Evolutionary conservation across 1,140 invertebrate genomes (phyloP).

Genomic region (Drosophila asahinai): DNA sequence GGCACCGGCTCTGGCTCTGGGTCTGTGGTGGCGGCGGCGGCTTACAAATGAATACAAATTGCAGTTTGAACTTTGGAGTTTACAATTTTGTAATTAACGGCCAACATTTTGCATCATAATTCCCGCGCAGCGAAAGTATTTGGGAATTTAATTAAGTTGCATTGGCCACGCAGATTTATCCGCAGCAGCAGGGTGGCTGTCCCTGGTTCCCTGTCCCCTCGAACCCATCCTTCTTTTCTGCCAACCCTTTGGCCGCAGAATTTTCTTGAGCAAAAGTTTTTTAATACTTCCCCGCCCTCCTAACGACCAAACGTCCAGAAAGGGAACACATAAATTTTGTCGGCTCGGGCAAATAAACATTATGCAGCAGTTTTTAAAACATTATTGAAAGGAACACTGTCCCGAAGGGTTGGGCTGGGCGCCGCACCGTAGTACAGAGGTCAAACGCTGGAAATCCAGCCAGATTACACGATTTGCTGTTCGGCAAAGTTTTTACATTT

Average conservation of each 20-base stretch:
- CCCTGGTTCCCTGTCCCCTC: neutral
- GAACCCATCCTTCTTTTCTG: neutral
- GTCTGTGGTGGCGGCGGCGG: conserved; percentile 25
- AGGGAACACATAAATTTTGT: conserved; percentile 70
- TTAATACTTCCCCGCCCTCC: conserved; percentile 64
- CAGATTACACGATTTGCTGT: conserved; percentile 38
- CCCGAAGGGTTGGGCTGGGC: conserved; percentile 10
- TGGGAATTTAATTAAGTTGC: conserved; percentile 80
- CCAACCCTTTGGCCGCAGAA: conserved; percentile 58
- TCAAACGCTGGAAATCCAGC: conserved; percentile 24
- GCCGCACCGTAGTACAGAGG: conserved; percentile 1
- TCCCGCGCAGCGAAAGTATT: conserved; percentile 67
- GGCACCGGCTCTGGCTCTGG: conserved; percentile 4
- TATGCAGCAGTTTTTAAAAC: conserved; percentile 73
- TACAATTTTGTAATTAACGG: conserved; percentile 80
- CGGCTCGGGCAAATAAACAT: conserved; percentile 72
- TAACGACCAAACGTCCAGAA: conserved; percentile 8
- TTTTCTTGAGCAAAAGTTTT: conserved; percentile 77
- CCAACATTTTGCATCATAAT: conserved; percentile 76
- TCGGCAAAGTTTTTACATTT: conserved; percentile 29
- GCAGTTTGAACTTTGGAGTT: conserved; percentile 80
- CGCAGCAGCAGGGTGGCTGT: conserved; percentile 43
- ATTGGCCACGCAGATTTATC: conserved; percentile 78
- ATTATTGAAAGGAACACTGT: conserved; percentile 30
- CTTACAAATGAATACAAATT: conserved; percentile 81